Evolutionary conservation across 92 coral and sea anemone genomes (phyloP), one percentile per base, ranked within the genome.

Genomic region (Zoanthus gigantus): DNA sequence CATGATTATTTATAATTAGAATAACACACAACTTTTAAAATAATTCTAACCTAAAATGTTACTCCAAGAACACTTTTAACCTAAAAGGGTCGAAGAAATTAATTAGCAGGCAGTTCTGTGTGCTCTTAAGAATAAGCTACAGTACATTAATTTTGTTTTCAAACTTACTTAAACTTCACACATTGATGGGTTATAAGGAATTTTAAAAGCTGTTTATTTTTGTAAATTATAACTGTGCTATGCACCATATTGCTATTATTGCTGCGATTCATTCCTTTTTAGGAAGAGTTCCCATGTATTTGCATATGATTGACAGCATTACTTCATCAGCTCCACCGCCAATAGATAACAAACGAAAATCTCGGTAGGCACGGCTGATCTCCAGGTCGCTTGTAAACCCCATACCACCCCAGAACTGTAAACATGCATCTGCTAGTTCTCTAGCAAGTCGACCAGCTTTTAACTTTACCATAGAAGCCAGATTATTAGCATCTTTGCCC

Each of bases 351-450:
- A 96, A 82, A 18, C 99, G 92, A 47, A 82, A 80, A 81, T 96
- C 99, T 78, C 99, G 91, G 85, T 82, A 96, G 13, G 94, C 90
- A 67, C 99, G 94, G 86, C 99, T 92, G 37, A 96, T 92, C 77
- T 93, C 96, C 18, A 95, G 94, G 10, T 95, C 99, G 30, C 90
- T 66, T 28, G 98, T 96, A 89, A 90, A 96, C 45, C 99, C 99
- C 99, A 96, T 96, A 45, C 99, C 99, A 75, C 99, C 99, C 99
- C 99, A 96, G 90, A 93, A 96, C 95, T 96, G 99, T 15, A 96
- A 91, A 77, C 99, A 96, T 2, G 99, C 82, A 78, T 96, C 99
- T 4, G 96, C 57, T 54, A 96, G 92, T 77, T 96, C 98, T 37
- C 99, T 90, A 13, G 90, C 95, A 52, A 96, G 72, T 8, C 99